These are phyloP conservation scores for Rostratula benghalensis DNA, from an alignment of 2,113 vertebrate genomes.

Conservation along the genomic window DNA sequence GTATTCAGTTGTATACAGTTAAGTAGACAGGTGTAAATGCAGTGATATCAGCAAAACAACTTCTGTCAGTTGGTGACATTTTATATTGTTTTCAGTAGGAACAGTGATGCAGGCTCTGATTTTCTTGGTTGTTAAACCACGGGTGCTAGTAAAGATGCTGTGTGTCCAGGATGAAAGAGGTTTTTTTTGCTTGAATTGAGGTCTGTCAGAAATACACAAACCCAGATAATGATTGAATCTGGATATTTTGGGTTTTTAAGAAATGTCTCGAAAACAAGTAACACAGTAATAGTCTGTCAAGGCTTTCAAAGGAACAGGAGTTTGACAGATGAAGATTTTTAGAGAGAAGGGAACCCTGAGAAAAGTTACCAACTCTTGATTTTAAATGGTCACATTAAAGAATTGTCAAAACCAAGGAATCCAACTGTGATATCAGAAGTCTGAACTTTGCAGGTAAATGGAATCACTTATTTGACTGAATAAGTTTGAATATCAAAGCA, in stretches of 20 bases:
- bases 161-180: background rate
- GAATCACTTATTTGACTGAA: background rate
- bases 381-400: background rate
- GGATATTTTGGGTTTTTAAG: background rate
- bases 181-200: background rate
- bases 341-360: background rate
- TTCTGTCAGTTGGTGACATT: background rate
- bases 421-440: background rate
- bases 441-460: background rate
- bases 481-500: background rate
- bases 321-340: background rate
- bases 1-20: fast-evolving
- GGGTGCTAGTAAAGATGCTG: background rate
- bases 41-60: background rate
- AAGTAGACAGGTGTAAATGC: background rate
- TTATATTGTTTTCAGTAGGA: background rate
- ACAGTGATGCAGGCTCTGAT: background rate
- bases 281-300: background rate
- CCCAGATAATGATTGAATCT: background rate
- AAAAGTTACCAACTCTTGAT: background rate
- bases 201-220: background rate
- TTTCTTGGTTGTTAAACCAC: background rate
- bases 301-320: background rate
- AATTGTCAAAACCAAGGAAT: background rate
- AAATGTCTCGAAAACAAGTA: background rate